Evolutionary conservation across 2,888 invertebrate species (phyloP).

Genomic region (Scaptomyza reducta): DNA sequence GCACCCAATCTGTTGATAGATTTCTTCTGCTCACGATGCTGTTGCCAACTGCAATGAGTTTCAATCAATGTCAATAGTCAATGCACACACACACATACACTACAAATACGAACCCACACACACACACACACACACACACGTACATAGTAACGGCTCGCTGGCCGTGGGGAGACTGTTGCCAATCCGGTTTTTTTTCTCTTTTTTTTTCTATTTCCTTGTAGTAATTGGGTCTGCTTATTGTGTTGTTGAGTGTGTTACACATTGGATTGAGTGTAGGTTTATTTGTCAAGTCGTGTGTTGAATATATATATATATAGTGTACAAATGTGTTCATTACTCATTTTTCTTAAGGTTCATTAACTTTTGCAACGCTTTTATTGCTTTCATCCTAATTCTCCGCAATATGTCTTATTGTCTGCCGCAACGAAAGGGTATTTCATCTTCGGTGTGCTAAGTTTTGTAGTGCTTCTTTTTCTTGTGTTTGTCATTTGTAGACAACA

Average conservation of each 20-base stretch:
- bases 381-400: too few species aligned
- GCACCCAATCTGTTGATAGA: too few species aligned
- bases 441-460: background rate
- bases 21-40: background rate
- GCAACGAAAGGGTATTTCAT: too few species aligned
- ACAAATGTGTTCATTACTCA: too few species aligned
- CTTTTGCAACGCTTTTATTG: too few species aligned
- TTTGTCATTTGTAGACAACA: background rate
- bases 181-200: conserved; percentile 30
- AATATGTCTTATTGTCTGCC: too few species aligned
- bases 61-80: conserved; percentile 71
- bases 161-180: conserved; percentile 42
- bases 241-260: background rate
- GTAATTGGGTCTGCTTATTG: background rate
- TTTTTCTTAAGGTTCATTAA: too few species aligned
- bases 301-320: too few species aligned
- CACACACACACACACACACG: background rate
- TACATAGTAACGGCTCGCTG: conserved; percentile 10
- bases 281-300: too few species aligned
- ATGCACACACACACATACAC: conserved; percentile 28
- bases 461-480: background rate
- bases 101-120: conserved; percentile 8
- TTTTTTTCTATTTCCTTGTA: background rate
- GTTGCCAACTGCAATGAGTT: conserved; percentile 52
- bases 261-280: background rate